A percentile compares a stretch with the other conserved stretches of the same genome.
Conservation (phyloP, 2,888 invertebrate genomes). For the Megalurothrips usitatus region DNA sequence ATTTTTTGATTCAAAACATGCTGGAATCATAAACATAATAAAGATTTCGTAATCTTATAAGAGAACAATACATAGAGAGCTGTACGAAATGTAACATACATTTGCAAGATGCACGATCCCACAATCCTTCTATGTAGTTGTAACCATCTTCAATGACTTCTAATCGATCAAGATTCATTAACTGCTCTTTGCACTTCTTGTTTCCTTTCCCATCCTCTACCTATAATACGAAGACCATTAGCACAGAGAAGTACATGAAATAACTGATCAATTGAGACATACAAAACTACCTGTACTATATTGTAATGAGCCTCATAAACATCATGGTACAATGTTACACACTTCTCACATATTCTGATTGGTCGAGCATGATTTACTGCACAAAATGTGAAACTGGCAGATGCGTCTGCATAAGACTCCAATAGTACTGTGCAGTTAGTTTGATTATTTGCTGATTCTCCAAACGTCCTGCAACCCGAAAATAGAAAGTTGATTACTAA, state of each 20-base stretch:
- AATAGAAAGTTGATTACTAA: background rate
- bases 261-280: constrained; percentile 8
- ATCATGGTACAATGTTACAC: constrained; percentile 53
- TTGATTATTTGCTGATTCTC: constrained; percentile 27
- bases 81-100: constrained; percentile 47
- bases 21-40: constrained; percentile 45
- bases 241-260: constrained; percentile 18
- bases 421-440: constrained; percentile 38
- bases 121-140: constrained; percentile 53
- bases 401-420: constrained; percentile 51
- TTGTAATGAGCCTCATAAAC: constrained; percentile 53
- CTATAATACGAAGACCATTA: too few species aligned
- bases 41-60: constrained; percentile 36
- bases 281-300: constrained; percentile 46
- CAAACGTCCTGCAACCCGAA: background rate
- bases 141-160: constrained; percentile 57
- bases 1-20: constrained; percentile 53
- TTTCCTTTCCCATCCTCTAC: constrained; percentile 48
- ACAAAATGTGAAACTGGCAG: constrained; percentile 58
- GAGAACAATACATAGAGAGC: constrained; percentile 24
- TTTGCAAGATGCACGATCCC: constrained; percentile 60
- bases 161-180: constrained; percentile 58
- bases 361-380: constrained; percentile 58
- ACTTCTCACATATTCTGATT: constrained; percentile 57
- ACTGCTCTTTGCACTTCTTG: constrained; percentile 55